Conservation (phyloP, 2,797 vertebrate genomes). For the Peromyscus melanophrys region DNA sequence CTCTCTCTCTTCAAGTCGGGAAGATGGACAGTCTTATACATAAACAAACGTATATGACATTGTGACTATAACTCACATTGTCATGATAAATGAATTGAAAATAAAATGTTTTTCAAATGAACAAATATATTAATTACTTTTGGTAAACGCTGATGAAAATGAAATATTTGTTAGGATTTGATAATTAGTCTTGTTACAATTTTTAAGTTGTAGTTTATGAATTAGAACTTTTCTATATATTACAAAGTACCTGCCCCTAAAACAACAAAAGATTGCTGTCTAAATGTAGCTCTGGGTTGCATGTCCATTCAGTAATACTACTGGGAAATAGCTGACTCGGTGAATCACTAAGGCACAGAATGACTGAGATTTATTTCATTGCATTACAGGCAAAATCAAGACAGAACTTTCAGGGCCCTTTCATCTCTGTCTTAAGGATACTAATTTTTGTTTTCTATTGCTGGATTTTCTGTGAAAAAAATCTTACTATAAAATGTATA, state of each 20-base stretch:
- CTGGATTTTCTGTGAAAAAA: constrained; percentile 15
- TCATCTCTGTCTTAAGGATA: neutral
- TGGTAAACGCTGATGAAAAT: constrained; percentile 35
- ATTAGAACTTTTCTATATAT: neutral
- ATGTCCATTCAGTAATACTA: neutral
- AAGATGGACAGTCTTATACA: neutral
- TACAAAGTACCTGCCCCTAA: neutral
- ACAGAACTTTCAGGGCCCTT: neutral
- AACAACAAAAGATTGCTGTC: neutral
- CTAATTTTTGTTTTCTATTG: neutral
- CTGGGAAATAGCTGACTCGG: neutral
- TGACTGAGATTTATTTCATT: constrained; percentile 5
- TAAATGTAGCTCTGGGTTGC: neutral
- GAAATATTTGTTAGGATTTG: neutral
- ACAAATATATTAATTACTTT: constrained; percentile 20
- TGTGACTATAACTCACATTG: constrained; percentile 35
- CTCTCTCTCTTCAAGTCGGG: neutral
- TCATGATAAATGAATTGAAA: constrained; percentile 23
- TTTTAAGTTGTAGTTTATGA: constrained; percentile 49
- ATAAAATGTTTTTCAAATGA: constrained; percentile 41
- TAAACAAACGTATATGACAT: neutral
- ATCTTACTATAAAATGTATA: constrained; percentile 24
- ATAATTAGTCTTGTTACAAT: constrained; percentile 24
- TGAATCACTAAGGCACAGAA: neutral
- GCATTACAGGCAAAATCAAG: neutral